Percentiles rank a stretch among this genome's conserved stretches.
These are phyloP conservation scores for Axea sp. DNA, from an alignment of 2,888 invertebrate genomes.

Conservation along the genomic window DNA sequence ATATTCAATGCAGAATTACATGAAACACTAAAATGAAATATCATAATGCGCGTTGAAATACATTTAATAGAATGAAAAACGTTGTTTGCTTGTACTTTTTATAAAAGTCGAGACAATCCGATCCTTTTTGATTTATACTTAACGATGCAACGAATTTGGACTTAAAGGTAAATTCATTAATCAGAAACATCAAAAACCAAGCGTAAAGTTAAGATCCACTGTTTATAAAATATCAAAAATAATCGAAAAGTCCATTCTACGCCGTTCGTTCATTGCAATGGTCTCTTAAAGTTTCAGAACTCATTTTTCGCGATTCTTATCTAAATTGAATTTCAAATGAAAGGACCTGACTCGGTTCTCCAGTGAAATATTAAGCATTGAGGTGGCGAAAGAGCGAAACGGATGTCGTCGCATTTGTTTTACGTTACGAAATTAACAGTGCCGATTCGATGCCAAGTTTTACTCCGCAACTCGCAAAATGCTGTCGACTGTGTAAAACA, in stretches of 20 bases:
- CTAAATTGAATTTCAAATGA: constrained; percentile 62
- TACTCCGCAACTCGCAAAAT: constrained; percentile 30
- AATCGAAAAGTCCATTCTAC: constrained; percentile 28
- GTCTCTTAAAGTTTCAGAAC: constrained; percentile 48
- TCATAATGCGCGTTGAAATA: too few relatives aligned
- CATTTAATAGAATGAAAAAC: too few relatives aligned
- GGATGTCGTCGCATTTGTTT: constrained; percentile 50
- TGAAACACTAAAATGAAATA: too few relatives aligned
- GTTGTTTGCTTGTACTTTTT: too few relatives aligned
- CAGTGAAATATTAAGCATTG: constrained; percentile 56
- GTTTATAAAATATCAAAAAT: constrained; percentile 41
- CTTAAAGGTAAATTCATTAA: not conserved
- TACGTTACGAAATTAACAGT: constrained; percentile 57
- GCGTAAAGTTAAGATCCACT: constrained; percentile 13
- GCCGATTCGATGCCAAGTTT: constrained; percentile 50
- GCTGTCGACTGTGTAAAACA: constrained; percentile 30
- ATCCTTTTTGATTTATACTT: constrained; percentile 5
- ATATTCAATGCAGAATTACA: too few relatives aligned
- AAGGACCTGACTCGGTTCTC: constrained; percentile 23
- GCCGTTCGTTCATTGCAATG: constrained; percentile 35
- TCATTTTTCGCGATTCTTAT: constrained; percentile 60
- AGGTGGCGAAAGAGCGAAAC: constrained; percentile 43
- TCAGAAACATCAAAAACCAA: not conserved
- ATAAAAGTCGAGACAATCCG: not conserved
- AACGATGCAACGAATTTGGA: not conserved